Percentiles rank a stretch among this genome's conserved stretches.
phyloP scores from a whole-genome alignment of 2,113 vertebrate species.

The Muntiacus muntjak region DNA sequence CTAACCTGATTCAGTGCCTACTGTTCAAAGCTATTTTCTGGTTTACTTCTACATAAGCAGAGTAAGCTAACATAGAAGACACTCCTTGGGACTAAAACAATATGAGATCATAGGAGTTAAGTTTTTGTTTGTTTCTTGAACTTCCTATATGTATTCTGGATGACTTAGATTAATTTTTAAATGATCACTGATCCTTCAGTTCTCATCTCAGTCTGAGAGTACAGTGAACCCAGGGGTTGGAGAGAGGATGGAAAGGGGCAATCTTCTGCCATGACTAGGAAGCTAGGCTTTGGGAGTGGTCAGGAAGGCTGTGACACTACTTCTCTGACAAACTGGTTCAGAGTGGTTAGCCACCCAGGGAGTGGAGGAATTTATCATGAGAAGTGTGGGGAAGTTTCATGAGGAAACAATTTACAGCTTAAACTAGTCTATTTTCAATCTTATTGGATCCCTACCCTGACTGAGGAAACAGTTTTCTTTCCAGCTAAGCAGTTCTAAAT shows the following conservation, averaged over 20 bases:
- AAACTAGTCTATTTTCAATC: not conserved
- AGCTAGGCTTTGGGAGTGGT: not conserved
- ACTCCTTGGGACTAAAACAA: not conserved
- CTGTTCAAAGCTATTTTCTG: not conserved
- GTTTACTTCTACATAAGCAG: not conserved
- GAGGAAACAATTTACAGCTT: constrained; percentile 13
- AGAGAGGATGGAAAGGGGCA: not conserved
- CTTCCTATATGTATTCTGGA: not conserved
- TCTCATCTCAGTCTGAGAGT: not conserved
- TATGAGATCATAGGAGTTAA: not conserved
- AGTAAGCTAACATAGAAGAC: not conserved
- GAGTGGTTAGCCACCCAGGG: not conserved
- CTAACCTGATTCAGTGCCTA: not conserved
- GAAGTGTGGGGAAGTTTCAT: not conserved
- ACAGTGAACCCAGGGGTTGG: not conserved
- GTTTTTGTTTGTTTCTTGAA: not conserved
- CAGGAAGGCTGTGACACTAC: not conserved
- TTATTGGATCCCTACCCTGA: not conserved
- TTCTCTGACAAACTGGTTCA: not conserved
- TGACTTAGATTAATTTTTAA: not conserved
- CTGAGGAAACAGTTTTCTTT: not conserved
- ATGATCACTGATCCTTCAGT: not conserved
- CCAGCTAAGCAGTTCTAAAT: not conserved
- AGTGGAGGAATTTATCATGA: constrained; percentile 10
- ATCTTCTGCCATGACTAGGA: not conserved